These are phyloP conservation scores for Xiphias gladius DNA, from an alignment of 2,113 vertebrate species.

Conservation along the genomic window DNA sequence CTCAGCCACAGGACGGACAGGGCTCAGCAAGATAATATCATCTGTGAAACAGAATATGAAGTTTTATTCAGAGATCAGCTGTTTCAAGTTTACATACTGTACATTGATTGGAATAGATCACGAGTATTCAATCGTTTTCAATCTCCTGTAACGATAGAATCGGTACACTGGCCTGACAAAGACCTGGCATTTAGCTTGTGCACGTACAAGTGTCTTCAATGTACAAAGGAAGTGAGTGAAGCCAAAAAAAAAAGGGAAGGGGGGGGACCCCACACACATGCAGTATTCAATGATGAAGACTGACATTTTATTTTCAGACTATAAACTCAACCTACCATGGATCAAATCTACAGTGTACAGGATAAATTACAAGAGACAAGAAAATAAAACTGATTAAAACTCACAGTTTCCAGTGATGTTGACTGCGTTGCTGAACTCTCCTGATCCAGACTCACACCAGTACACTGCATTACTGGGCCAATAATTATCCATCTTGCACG, in stretches of 20 bases:
- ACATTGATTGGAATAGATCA: neutral
- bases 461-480: accelerated
- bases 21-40: conserved; percentile 37
- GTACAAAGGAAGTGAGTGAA: too few relatives aligned
- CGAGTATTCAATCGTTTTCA: too few relatives aligned
- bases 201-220: too few relatives aligned
- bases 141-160: too few relatives aligned
- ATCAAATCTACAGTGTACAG: neutral
- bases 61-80: neutral
- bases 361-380: neutral
- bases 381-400: neutral
- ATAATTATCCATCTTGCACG: accelerated
- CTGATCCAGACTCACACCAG: conserved; percentile 61
- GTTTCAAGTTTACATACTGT: neutral
- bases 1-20: conserved; percentile 27
- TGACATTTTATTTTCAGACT: too few relatives aligned
- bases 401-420: conserved; percentile 31
- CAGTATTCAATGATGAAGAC: too few relatives aligned
- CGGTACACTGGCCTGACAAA: too few relatives aligned
- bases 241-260: too few relatives aligned
- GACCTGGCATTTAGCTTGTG: too few relatives aligned
- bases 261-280: too few relatives aligned
- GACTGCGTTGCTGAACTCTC: conserved; percentile 55
- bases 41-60: neutral
- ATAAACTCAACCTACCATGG: too few relatives aligned